Base-by-base conservation (phyloP, 2,113 vertebrate genomes). In the Pantherophis guttatus region DNA sequence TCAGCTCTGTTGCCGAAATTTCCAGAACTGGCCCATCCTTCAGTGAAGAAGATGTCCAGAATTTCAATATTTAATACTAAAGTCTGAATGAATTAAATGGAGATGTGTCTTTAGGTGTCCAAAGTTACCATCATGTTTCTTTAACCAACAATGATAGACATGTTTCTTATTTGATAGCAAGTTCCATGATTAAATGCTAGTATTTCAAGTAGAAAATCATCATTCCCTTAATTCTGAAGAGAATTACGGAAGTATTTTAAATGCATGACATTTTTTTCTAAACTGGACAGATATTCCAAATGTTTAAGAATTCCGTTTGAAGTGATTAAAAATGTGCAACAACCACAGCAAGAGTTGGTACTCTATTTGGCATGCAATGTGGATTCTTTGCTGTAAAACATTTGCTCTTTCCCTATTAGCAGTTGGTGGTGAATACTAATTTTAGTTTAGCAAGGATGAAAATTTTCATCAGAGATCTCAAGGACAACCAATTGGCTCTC, bases 11-110 rank as follows among this genome's bases (percentile, higher is more conserved):
- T 6, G 50, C 19, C 70, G 15, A 15, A 13, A 58, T 94, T 54
- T 94, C 95, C 90, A 91, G 92, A 62, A n/a, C 50, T 91, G 91
- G 94, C 58, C 87, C 62, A 1, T 24, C 90, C 91, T 89, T 59
- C 58, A 24, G 19, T 10, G 81, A 48, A 48, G 19, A 90, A 86
- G 5, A 29, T 90, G 23, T 10, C 50, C 52, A 8, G 89, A 96
- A 95, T 92, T 10, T 12, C 33, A 48, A 92, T 91, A 93, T 86
- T 90, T 5, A 53, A 23, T 81, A 57, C 90, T 93, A 33, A 93
- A 91, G 92, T 91, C 44, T 70, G 29, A 96, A 94, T 3, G 94
- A 52, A 33, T 29, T 39, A 52, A 21, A 39, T 21, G 33, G 33
- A 44, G 17, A 81, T 44, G 33, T 26, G 5, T 1, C 91, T 93